Percentiles rank a stretch among this genome's conserved stretches.
Evolutionary conservation across 1,140 invertebrate species (phyloP).

Genomic region (Drosophila repleta): DNA sequence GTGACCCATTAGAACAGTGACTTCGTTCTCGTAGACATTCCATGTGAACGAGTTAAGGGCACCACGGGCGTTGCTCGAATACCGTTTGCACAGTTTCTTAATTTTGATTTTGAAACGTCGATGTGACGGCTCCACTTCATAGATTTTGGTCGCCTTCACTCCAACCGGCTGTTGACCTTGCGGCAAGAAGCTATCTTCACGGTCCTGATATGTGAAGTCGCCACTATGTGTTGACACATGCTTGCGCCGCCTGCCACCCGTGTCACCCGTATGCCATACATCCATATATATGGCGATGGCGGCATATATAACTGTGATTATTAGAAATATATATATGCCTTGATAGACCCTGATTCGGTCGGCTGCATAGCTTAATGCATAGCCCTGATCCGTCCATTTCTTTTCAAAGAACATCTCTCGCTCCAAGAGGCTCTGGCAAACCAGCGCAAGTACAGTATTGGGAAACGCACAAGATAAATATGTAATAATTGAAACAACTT

Average conservation of each 20-base stretch:
- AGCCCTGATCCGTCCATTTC: slow-evolving; percentile 11
- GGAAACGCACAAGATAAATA: slow-evolving; percentile 39
- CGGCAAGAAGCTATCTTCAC: slow-evolving; percentile 16
- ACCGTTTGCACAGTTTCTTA: slow-evolving; percentile 68
- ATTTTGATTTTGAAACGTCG: slow-evolving; percentile 67
- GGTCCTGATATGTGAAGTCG: slow-evolving; percentile 29
- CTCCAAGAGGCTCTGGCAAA: slow-evolving; percentile 39
- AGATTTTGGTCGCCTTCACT: slow-evolving; percentile 65
- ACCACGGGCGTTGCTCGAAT: slow-evolving; percentile 84
- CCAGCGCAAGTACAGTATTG: slow-evolving; percentile 47
- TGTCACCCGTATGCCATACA: slow-evolving; percentile 50
- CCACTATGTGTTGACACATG: slow-evolving; percentile 16
- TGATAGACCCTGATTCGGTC: slow-evolving; percentile 13
- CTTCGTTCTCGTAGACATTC: slow-evolving; percentile 85
- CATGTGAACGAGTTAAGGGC: slow-evolving; percentile 86
- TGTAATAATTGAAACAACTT: slow-evolving; percentile 1
- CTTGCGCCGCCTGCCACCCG: slow-evolving; percentile 21
- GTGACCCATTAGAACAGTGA: slow-evolving; percentile 91
- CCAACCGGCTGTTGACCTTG: slow-evolving; percentile 33
- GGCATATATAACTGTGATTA: not conserved
- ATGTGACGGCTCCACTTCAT: slow-evolving; percentile 69
- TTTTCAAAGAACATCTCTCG: slow-evolving; percentile 42
- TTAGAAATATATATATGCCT: slow-evolving; percentile 34
- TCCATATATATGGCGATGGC: slow-evolving; percentile 56
- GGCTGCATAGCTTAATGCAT: slow-evolving; percentile 1